These are phyloP conservation scores for Copidosoma aretas DNA, from an alignment of 2,888 invertebrate species.

Conservation along the genomic window DNA sequence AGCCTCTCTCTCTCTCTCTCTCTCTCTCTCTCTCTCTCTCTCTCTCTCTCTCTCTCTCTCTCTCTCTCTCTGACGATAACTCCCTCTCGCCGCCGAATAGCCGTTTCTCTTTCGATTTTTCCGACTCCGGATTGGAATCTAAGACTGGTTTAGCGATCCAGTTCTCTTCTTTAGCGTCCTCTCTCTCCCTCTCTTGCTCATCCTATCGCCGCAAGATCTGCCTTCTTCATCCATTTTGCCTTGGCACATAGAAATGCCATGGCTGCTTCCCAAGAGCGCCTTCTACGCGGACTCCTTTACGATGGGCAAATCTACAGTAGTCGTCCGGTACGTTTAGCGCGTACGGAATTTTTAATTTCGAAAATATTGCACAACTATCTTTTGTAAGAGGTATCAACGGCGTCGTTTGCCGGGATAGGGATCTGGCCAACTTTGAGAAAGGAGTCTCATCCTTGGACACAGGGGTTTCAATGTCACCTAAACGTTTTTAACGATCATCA, in stretches of 20 bases:
- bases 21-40: conserved; percentile 3
- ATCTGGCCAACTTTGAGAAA: too few species aligned
- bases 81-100: conserved; percentile 1
- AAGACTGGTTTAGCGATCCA: conserved; percentile 52
- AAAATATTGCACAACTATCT: too few species aligned
- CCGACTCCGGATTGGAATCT: conserved; percentile 45
- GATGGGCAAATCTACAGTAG: too few species aligned
- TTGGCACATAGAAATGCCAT: conserved; percentile 21
- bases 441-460: too few species aligned
- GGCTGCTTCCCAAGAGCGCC: too few species aligned
- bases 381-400: too few species aligned
- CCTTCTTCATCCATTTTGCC: conserved; percentile 25
- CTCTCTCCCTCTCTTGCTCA: conserved; percentile 12
- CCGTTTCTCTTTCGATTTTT: conserved; percentile 38
- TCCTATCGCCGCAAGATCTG: conserved; percentile 10
- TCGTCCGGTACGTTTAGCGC: conserved; percentile 2
- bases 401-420: too few species aligned
- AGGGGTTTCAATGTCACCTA: too few species aligned
- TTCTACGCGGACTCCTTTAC: too few species aligned
- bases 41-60: conserved; percentile 8
- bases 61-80: background rate
- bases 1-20: background rate
- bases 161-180: conserved; percentile 34
- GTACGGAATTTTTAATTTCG: background rate
- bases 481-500: too few species aligned